A percentile compares a stretch with the other conserved stretches of the same genome.
These are phyloP conservation scores for Aurelia sp. DNA, from an alignment of 30 jellyfish, hydroid and myxozoan genomes.

Conservation along the genomic window DNA sequence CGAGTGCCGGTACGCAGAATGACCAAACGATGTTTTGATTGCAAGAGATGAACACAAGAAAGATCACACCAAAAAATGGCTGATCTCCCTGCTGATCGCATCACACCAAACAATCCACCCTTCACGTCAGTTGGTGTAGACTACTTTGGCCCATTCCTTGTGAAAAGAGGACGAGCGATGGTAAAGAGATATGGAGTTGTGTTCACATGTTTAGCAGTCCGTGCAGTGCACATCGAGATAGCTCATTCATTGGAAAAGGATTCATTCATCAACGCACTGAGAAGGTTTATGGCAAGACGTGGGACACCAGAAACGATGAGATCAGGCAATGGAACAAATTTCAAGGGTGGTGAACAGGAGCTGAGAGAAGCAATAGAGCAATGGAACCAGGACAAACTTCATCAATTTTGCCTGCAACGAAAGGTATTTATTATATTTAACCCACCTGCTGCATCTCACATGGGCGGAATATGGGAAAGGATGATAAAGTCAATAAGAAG, in stretches of 20 bases:
- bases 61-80: conserved; percentile 58
- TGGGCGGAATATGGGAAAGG: conserved; percentile 64
- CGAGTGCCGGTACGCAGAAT: conserved; percentile 37
- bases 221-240: conserved; percentile 52
- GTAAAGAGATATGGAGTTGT: conserved; percentile 55
- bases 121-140: conserved; percentile 62
- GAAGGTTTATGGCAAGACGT: conserved; percentile 68
- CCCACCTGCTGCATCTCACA: conserved; percentile 18
- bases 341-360: conserved; percentile 66
- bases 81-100: conserved; percentile 41
- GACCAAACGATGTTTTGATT: conserved; percentile 16
- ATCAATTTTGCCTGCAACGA: conserved; percentile 1
- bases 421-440: neutral
- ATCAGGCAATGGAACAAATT: conserved; percentile 53
- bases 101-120: conserved; percentile 35
- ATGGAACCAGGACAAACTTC: conserved; percentile 27
- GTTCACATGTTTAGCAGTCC: conserved; percentile 47
- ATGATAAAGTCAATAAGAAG: conserved; percentile 30
- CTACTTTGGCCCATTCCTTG: conserved; percentile 55
- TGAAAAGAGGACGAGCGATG: conserved; percentile 33
- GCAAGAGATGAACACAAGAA: conserved; percentile 37
- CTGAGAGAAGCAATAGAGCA: conserved; percentile 22
- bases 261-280: conserved; percentile 36
- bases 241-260: conserved; percentile 11
- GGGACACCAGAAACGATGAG: conserved; percentile 18